Base-by-base conservation (phyloP, 2,113 vertebrate genomes). In the Murina feae region DNA sequence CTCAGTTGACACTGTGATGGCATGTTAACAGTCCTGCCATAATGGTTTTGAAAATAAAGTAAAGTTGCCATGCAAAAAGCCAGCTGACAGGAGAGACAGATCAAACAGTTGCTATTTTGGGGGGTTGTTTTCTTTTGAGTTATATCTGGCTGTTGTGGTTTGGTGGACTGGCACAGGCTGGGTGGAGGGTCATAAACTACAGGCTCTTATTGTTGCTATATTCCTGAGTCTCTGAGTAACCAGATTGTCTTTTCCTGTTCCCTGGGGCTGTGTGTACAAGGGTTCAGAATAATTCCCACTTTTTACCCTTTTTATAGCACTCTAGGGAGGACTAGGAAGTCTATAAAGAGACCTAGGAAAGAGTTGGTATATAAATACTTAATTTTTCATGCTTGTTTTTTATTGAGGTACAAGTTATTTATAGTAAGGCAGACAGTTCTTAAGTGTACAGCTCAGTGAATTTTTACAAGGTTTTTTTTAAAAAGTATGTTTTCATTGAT, bases 51-150 rank as follows among this genome's bases (percentile, higher is more conserved):
- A 95, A 84, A 94, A 89, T 81, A 74, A 86, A 90, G 81, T 28
- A 75, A 95, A 85, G 60, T 74, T 95, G 49, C 86, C 20, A 2
- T 88, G 69, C 14, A 89, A 75, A 96, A 95, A 89, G 51, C 47
- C 58, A 55, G 47, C 80, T 75, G 68, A 96, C 76, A 58, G 93
- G 80, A 80, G 79, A 81, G 84, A 78, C 9, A 53, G 86, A 94
- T 63, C 72, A 86, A 89, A 63, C 35, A 81, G 53, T 95, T 96
- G 60, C 89, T 96, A 85, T 96, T 97, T 96, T 89, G 60, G 74
- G 42, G 37, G 51, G 2, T 94, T 84, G 89, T 96, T 95, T 97
- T 89, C 72, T 92, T 93, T 95, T 83, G 55, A 88, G 55, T 91
- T 95, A 49, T 87, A 91, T 81, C 23, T 94, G 72, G 60, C 80